These are phyloP conservation scores for Mycalesis mineus DNA, from an alignment of 2,888 invertebrate genomes.

Conservation along the genomic window DNA sequence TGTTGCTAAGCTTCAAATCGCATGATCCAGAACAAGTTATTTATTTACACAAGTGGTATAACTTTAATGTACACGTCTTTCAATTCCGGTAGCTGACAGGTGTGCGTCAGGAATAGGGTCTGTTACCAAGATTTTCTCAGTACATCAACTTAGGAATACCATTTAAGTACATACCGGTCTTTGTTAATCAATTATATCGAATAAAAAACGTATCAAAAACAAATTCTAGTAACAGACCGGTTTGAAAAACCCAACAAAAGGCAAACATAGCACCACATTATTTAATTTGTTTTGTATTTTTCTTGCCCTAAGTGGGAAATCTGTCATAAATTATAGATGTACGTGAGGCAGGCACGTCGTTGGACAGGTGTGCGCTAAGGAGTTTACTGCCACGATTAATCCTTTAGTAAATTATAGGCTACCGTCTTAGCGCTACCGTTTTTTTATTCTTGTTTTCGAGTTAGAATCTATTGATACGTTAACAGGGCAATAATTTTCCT, in stretches of 20 bases:
- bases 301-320: background rate
- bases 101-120: background rate
- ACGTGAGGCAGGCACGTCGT: background rate
- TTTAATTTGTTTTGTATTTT: background rate
- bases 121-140: background rate
- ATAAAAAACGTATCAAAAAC: background rate
- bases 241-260: background rate
- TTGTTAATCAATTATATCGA: background rate
- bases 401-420: conserved; percentile 8
- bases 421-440: background rate
- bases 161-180: background rate
- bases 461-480: too few relatives aligned
- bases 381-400: conserved; percentile 2
- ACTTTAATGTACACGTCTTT: background rate
- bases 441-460: background rate
- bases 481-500: too few relatives aligned
- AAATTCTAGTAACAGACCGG: background rate
- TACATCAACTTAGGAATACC: background rate
- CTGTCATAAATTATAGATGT: background rate
- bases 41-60: background rate
- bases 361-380: conserved; percentile 1
- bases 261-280: background rate
- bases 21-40: background rate
- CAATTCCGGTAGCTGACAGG: conserved; percentile 1
- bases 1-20: background rate